Percentiles rank a stretch among this genome's conserved stretches.
phyloP scores from a whole-genome alignment of 2,797 vertebrate genomes.

The Sebastes nivosus region DNA sequence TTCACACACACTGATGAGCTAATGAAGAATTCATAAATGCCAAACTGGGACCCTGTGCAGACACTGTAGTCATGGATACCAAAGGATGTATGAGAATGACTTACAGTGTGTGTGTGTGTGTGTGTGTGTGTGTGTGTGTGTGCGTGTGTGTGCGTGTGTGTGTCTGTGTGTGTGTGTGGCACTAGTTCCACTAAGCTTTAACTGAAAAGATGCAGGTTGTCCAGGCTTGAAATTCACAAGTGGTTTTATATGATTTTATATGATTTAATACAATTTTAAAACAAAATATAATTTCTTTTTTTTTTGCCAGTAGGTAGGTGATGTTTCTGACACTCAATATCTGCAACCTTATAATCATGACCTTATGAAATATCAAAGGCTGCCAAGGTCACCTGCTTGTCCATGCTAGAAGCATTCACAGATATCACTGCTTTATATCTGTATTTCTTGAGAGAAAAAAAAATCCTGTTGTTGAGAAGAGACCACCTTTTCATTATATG shows the following conservation, averaged over 20 bases:
- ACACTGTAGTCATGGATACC: constrained; percentile 72
- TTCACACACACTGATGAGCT: constrained; percentile 44
- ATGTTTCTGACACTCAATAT: background rate
- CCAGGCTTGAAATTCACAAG: background rate
- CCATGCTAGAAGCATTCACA: background rate
- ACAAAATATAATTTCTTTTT: background rate
- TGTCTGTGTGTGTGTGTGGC: background rate
- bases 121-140: background rate
- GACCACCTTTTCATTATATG: background rate
- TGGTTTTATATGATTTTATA: background rate
- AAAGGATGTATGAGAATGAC: constrained; percentile 46
- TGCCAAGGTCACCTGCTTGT: background rate
- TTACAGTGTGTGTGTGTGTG: background rate
- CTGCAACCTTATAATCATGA: background rate
- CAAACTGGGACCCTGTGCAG: constrained; percentile 54
- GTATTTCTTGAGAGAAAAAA: background rate
- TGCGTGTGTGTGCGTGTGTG: background rate
- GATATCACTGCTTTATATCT: background rate
- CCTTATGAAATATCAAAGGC: constrained; percentile 17
- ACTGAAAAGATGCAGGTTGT: background rate
- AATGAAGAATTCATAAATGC: constrained; percentile 77
- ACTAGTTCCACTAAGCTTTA: background rate
- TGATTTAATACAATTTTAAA: background rate
- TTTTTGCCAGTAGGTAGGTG: background rate
- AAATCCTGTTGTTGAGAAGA: background rate